Base-by-base conservation (phyloP, 2,113 vertebrate species). In the Apistogramma diplotaenia region DNA sequence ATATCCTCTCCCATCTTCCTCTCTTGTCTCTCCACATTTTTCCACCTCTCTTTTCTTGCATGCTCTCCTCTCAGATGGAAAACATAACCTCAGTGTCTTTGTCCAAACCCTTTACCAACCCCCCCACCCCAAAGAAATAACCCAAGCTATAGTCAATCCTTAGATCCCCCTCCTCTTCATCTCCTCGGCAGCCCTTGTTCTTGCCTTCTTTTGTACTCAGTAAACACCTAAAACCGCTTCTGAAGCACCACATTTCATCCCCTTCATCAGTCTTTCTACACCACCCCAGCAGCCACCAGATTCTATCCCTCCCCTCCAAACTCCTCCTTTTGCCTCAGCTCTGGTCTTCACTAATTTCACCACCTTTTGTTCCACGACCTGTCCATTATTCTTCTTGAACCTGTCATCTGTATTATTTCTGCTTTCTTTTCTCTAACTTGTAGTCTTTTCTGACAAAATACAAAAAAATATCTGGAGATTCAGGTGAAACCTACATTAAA, bases 201-300 rank as follows among this genome's bases (percentile, higher is more conserved):
- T 54, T 75, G 35, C 35, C 54, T 71, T 73, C 76, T 25, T 79
- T 76, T 81, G 25, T 60, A 46, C 73, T 85, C 55, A 25, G 23
- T 61, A 71, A 71, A 84, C 83, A 82, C 29, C 81, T 19, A 72
- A 84, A 83, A 78, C 76, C 37, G 76, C 80, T 31, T 58, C 74
- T 85, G 57, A 81, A 56, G 31, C 74, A 49, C 55, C 59, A 81
- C 79, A 58, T 84, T 75, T 57, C 65, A 79, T n/a, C 54, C 85
- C n/a, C 7, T 74, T 85, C 35, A 88, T 60, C 37, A 73, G 27
- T 19, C 25, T 55, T 58, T 51, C 74, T 65, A 80, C 35, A 71
- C 51, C 23, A 65, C 9, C 51, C 59, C 72, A 79, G 21, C 3
- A n/a, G 11, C 60, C 80, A 86, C 83, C 53, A 85, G 18, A 85